phyloP scores from a whole-genome alignment of 2,888 invertebrate species.

The Agrochola lota region DNA sequence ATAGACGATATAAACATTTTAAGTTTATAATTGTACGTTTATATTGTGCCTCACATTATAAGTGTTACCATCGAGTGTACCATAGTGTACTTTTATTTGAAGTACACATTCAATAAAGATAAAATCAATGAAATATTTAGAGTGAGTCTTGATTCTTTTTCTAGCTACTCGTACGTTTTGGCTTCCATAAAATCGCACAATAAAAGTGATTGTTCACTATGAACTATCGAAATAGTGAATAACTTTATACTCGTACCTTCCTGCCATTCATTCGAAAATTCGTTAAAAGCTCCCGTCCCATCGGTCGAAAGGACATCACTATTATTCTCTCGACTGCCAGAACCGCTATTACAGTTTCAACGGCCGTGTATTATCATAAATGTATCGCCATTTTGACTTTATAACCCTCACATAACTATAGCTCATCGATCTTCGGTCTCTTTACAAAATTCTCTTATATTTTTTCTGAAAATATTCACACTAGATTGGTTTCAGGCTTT shows the following conservation, averaged over 20 bases:
- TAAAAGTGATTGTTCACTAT: neutral
- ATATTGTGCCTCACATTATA: neutral
- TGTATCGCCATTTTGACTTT: conserved; percentile 84
- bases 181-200: neutral
- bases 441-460: conserved; percentile 65
- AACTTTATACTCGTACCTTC: neutral
- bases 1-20: neutral
- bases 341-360: conserved; percentile 79
- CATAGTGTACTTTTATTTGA: neutral
- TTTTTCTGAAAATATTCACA: conserved; percentile 56
- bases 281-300: conserved; percentile 64
- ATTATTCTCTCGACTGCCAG: conserved; percentile 75
- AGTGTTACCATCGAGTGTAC: neutral
- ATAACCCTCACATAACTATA: conserved; percentile 77
- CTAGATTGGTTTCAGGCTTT: conserved; percentile 53
- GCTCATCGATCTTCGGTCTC: conserved; percentile 71
- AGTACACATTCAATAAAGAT: neutral
- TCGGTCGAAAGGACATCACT: conserved; percentile 70
- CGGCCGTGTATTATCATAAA: conserved; percentile 83
- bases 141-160: neutral
- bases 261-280: conserved; percentile 39
- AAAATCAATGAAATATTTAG: neutral
- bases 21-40: neutral
- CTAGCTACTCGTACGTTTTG: neutral
- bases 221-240: conserved; percentile 14